These are phyloP conservation scores for Cheilosia urbana DNA, from an alignment of 2,888 invertebrate species.

Conservation along the genomic window DNA sequence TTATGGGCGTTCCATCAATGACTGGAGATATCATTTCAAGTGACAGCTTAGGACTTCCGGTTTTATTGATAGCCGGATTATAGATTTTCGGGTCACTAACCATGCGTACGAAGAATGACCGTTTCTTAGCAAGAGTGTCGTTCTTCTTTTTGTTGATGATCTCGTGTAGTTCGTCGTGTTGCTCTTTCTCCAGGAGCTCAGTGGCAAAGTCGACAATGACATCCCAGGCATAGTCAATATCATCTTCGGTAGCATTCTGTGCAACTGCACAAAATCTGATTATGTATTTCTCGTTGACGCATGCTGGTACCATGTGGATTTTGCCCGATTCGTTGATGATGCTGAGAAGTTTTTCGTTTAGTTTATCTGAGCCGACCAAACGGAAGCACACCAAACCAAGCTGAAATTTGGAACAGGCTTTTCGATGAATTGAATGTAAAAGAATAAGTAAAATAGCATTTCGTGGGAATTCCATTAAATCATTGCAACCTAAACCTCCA, in stretches of 20 bases:
- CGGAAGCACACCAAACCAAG: slow-evolving; percentile 97
- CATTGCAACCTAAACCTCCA: too few species aligned
- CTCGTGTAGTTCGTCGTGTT: slow-evolving; percentile 89
- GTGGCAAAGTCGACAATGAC: slow-evolving; percentile 92
- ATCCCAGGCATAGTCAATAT: slow-evolving; percentile 94
- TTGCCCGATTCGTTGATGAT: slow-evolving; percentile 97
- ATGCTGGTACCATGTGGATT: slow-evolving; percentile 98
- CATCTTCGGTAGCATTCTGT: slow-evolving; percentile 93
- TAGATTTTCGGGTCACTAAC: slow-evolving; percentile 98
- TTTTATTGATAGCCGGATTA: slow-evolving; percentile 94
- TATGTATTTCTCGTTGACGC: slow-evolving; percentile 94
- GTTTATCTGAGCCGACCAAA: slow-evolving; percentile 89
- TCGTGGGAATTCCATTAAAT: too few species aligned
- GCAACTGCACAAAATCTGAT: slow-evolving; percentile 97
- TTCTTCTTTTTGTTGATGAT: slow-evolving; percentile 90
- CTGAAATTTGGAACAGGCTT: slow-evolving; percentile 84
- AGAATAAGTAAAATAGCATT: too few species aligned
- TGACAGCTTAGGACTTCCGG: slow-evolving; percentile 86
- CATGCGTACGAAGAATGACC: slow-evolving; percentile 98
- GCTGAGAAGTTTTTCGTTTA: slow-evolving; percentile 96
- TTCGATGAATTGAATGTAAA: not conserved
- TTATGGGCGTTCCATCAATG: slow-evolving; percentile 79
- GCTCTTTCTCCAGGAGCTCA: slow-evolving; percentile 89
- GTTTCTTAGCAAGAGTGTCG: slow-evolving; percentile 93
- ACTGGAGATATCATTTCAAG: slow-evolving; percentile 82